Evolutionary conservation across 2,888 invertebrate genomes (phyloP), one percentile per base, ranked within the genome.

Genomic region (Chironomus tentans): DNA sequence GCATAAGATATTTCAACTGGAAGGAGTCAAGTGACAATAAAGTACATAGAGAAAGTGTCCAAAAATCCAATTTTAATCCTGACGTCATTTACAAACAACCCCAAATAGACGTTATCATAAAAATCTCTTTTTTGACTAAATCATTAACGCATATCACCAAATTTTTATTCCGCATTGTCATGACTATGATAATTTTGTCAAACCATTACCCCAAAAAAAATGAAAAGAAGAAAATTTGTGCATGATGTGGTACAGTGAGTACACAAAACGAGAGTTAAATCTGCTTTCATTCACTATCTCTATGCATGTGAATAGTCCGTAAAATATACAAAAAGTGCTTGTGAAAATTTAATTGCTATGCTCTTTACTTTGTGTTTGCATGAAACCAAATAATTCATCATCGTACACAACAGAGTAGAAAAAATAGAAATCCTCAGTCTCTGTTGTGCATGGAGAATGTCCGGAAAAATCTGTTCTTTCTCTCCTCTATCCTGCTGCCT

Each of bases 341-440:
- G 65, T 65, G 65, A 65, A 65, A 65, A 65, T 65, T 65, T 65
- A 65, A 65, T 65, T 65, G 65, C 65, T 65, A 18, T 65, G 22
- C 65, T 65, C 65, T 65, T 65, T 65, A 65, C 65, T 65, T 65
- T 65, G 22, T 65, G 65, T 65, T 65, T 65, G 65, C 65, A 65
- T 65, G 65, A 65, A 65, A 65, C 65, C 65, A 65, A 65, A 65
- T 65, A 65, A 65, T 65, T 65, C 65, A 65, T 65, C 65, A 65
- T 65, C 65, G 24, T 24, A 56, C 18, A 56, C 56, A 38, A 38
- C 38, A 38, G 38, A 15, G 50, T 50, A 56, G 56, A 56, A 56
- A 56, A 56, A 56, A 56, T 56, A 18, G n/a, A 65, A 24, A 38
- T 38, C 10, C 38, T 38, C 10, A 38, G 38, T 38, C 38, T 38